These are phyloP conservation scores for Eurytoma californica DNA, from an alignment of 2,888 invertebrate species.

Conservation along the genomic window DNA sequence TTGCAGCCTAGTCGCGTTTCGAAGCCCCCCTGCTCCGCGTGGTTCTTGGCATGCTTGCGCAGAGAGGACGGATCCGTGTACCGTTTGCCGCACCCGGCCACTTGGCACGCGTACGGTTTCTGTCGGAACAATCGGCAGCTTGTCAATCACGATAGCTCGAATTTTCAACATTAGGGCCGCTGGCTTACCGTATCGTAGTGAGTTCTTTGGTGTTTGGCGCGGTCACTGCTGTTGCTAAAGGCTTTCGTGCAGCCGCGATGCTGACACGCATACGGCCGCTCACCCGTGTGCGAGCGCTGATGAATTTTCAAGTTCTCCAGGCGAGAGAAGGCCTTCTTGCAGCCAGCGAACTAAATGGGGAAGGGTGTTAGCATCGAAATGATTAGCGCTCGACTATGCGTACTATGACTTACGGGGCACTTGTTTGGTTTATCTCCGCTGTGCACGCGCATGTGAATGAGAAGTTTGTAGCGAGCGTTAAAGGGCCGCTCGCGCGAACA, in stretches of 20 bases:
- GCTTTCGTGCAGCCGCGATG: constrained; percentile 95
- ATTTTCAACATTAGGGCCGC: too few species aligned
- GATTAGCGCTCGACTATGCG: too few species aligned
- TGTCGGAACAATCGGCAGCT: too few species aligned
- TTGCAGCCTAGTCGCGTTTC: constrained; percentile 12
- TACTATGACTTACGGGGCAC: constrained; percentile 97
- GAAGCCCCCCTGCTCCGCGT: constrained; percentile 69
- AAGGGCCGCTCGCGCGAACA: constrained; percentile 94
- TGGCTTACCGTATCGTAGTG: constrained; percentile 98
- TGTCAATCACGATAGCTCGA: too few species aligned
- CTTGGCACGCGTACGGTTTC: constrained; percentile 95
- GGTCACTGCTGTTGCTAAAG: constrained; percentile 98
- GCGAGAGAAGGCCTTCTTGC: constrained; percentile 96
- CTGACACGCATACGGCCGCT: constrained; percentile 96
- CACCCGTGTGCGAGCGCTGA: constrained; percentile 95
- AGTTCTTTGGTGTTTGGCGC: constrained; percentile 98
- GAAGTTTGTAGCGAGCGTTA: constrained; percentile 97
- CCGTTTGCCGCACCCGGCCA: constrained; percentile 90
- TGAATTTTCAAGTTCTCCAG: constrained; percentile 99
- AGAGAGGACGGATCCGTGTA: constrained; percentile 96
- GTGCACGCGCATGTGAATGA: constrained; percentile 97
- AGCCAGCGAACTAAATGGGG: constrained; percentile 91
- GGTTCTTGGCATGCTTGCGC: constrained; percentile 94
- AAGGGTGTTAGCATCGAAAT: too few species aligned
- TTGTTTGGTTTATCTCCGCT: constrained; percentile 99